Evolutionary conservation across 1,140 invertebrate species (phyloP).

Genomic region (Lepidurus arcticus): DNA sequence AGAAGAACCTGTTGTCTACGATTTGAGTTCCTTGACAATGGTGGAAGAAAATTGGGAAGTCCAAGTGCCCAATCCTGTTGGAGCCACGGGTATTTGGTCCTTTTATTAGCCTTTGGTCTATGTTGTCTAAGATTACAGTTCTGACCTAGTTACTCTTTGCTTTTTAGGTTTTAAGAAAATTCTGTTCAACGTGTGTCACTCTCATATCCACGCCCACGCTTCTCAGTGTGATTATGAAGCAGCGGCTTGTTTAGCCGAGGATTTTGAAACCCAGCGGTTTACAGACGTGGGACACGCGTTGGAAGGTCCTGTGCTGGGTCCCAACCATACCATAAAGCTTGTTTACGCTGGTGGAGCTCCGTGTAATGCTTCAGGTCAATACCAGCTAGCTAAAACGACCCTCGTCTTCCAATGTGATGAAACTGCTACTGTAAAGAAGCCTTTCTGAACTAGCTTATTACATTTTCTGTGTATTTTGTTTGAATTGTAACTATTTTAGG

Average conservation of each 20-base stretch:
- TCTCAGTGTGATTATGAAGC: not conserved
- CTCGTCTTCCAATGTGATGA: not conserved
- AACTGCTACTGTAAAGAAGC: not conserved
- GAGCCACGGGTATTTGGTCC: not conserved
- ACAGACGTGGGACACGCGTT: not conserved
- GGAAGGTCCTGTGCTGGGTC: not conserved
- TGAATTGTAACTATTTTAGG: not conserved
- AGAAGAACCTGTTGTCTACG: not conserved
- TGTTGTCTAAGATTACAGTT: too few relatives aligned
- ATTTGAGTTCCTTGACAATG: not conserved
- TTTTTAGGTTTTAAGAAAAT: not conserved
- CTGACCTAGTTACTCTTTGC: too few relatives aligned
- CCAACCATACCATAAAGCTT: not conserved
- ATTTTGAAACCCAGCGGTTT: not conserved
- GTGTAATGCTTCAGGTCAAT: not conserved
- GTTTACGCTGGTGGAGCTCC: not conserved
- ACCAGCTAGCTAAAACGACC: not conserved
- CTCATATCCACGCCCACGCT: not conserved
- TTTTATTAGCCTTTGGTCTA: too few relatives aligned
- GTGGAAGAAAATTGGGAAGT: not conserved
- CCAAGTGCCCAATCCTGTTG: not conserved
- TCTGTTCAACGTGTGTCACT: not conserved
- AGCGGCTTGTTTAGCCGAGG: not conserved
- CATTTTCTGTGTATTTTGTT: not conserved
- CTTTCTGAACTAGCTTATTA: not conserved